phyloP scores from a whole-genome alignment of 2,797 vertebrate genomes.

The Clarias platycephalus region DNA sequence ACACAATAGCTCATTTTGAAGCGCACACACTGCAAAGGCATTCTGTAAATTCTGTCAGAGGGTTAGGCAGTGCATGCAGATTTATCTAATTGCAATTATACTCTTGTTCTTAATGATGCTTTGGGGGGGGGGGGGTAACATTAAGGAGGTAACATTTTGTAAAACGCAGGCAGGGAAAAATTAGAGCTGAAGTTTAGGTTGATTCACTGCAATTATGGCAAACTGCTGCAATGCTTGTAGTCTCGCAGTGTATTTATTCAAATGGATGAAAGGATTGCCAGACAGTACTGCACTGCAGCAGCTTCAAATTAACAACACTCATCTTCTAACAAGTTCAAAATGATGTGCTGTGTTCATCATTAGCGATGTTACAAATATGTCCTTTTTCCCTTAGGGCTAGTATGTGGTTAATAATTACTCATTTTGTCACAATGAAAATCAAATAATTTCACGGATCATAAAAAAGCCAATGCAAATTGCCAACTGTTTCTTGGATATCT shows the following conservation, averaged over 20 bases:
- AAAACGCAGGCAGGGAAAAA: conserved; percentile 21
- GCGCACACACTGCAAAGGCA: conserved; percentile 9
- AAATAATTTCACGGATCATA: neutral
- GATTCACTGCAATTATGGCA: conserved; percentile 1
- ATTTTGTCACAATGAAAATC: neutral
- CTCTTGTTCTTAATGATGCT: conserved; percentile 38
- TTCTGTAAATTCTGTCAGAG: conserved; percentile 35
- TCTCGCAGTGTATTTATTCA: neutral
- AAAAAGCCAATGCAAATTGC: conserved; percentile 11
- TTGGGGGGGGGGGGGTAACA: neutral
- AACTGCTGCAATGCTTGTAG: neutral
- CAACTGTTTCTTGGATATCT: conserved; percentile 7
- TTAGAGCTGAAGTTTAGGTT: conserved; percentile 11
- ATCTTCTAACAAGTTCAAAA: neutral
- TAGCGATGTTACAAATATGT: conserved; percentile 5
- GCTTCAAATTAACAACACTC: conserved; percentile 1
- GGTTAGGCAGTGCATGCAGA: conserved; percentile 19
- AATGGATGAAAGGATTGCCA: neutral
- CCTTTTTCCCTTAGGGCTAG: neutral
- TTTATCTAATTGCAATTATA: conserved; percentile 38
- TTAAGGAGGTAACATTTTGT: conserved; percentile 4
- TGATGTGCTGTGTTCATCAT: neutral
- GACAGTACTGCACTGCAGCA: conserved; percentile 22
- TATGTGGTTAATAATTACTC: neutral
- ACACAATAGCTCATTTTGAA: conserved; percentile 61